phyloP scores from a whole-genome alignment of 2,113 vertebrate species.

The Anguilla rostrata region DNA sequence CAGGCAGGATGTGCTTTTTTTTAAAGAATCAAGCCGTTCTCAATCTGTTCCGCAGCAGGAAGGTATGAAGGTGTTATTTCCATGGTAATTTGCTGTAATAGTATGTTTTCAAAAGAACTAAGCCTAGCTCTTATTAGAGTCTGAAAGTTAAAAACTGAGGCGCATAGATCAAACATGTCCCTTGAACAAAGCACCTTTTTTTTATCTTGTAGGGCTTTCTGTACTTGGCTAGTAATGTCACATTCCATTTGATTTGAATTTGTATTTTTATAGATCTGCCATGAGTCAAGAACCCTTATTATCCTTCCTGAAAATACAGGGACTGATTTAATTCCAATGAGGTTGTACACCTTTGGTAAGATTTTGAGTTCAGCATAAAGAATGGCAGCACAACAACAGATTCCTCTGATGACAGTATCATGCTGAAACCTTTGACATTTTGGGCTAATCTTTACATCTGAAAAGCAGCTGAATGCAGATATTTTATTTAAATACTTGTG shows the following conservation, averaged over 20 bases:
- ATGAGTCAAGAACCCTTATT: background rate
- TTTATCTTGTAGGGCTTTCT: background rate
- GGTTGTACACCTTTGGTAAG: background rate
- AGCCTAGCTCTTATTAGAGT: background rate
- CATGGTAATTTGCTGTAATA: background rate
- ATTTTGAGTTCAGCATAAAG: background rate
- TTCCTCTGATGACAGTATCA: background rate
- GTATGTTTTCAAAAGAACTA: background rate
- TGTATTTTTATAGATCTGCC: background rate
- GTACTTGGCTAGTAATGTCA: background rate
- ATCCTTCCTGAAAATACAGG: background rate
- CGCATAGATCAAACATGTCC: background rate
- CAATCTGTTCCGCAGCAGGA: slow-evolving; percentile 10
- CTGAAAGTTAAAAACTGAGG: background rate
- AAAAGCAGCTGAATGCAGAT: background rate
- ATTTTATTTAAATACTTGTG: background rate
- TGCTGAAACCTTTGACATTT: background rate
- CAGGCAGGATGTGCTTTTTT: background rate
- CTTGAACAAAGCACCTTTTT: background rate
- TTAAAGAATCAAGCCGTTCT: background rate
- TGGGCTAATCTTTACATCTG: background rate
- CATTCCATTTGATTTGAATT: background rate
- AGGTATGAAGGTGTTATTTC: background rate
- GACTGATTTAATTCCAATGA: background rate
- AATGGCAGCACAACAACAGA: background rate